Evolutionary conservation across 2,113 vertebrate genomes (phyloP).

Genomic region (Cephalophus harveyi): DNA sequence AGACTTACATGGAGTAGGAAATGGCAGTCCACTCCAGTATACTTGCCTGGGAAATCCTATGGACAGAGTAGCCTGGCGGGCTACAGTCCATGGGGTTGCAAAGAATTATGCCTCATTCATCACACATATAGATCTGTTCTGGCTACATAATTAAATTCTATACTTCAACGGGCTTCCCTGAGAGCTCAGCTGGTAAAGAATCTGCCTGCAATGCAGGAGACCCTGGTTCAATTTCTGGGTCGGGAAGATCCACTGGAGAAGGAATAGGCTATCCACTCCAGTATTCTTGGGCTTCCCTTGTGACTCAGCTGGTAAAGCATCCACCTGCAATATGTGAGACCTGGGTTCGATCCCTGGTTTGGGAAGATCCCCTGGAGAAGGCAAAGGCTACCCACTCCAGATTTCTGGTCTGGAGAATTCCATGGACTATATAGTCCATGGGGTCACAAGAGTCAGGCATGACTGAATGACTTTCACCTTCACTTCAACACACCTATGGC

Average conservation of each 20-base stretch:
- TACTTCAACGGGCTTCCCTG: neutral
- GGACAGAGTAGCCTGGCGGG: neutral
- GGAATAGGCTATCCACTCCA: neutral
- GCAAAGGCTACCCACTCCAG: neutral
- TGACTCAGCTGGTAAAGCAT: neutral
- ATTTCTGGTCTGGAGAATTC: neutral
- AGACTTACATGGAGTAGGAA: neutral
- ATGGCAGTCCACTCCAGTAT: neutral
- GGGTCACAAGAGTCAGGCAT: neutral
- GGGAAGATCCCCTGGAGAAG: neutral
- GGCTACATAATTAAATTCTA: neutral
- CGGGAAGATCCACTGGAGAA: neutral
- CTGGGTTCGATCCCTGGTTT: neutral
- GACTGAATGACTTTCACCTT: neutral
- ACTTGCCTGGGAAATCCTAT: neutral
- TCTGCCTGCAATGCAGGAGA: neutral
- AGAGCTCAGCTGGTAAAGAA: neutral
- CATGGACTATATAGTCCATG: neutral
- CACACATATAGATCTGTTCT: neutral
- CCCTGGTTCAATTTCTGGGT: neutral
- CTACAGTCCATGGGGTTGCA: neutral
- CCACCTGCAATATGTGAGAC: neutral
- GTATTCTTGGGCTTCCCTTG: neutral
- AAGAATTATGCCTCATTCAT: neutral
- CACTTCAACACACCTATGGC: neutral